phyloP scores from a whole-genome alignment of 2,797 vertebrate genomes.

The Clamator glandarius region DNA sequence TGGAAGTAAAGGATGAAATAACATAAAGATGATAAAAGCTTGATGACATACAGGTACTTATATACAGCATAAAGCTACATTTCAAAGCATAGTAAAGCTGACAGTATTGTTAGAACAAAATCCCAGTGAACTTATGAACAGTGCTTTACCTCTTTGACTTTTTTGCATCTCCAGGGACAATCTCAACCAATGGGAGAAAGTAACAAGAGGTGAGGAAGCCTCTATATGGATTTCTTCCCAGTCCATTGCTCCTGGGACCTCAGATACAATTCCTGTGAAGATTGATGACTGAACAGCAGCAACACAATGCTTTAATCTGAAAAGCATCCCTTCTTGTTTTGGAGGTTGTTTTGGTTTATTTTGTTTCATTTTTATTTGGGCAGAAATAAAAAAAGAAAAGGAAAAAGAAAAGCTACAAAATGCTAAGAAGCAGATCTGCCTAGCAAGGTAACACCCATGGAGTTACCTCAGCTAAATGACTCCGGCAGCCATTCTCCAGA shows the following conservation, averaged over 20 bases:
- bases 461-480: not conserved
- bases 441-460: constrained; percentile 6
- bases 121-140: not conserved
- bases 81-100: not conserved
- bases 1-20: not conserved
- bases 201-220: constrained; percentile 86
- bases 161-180: constrained; percentile 85
- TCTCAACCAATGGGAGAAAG: constrained; percentile 94
- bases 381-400: no score
- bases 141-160: not conserved
- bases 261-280: constrained; percentile 85
- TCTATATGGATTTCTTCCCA: constrained; percentile 74
- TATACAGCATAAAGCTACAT: not conserved
- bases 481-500: constrained; percentile 30
- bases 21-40: not conserved
- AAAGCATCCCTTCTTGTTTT: constrained; percentile 29
- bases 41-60: not conserved
- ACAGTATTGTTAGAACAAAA: not conserved
- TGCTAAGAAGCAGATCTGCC: constrained; percentile 10
- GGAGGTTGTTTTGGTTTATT: constrained; percentile 8
- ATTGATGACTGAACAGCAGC: constrained; percentile 85
- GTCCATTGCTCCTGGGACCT: constrained; percentile 62
- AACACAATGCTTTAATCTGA: not conserved
- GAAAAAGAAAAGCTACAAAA: constrained; percentile 44
- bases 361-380: constrained; percentile 1